These are phyloP conservation scores for Psittacula echo DNA, from an alignment of 2,797 vertebrate species.

Conservation along the genomic window DNA sequence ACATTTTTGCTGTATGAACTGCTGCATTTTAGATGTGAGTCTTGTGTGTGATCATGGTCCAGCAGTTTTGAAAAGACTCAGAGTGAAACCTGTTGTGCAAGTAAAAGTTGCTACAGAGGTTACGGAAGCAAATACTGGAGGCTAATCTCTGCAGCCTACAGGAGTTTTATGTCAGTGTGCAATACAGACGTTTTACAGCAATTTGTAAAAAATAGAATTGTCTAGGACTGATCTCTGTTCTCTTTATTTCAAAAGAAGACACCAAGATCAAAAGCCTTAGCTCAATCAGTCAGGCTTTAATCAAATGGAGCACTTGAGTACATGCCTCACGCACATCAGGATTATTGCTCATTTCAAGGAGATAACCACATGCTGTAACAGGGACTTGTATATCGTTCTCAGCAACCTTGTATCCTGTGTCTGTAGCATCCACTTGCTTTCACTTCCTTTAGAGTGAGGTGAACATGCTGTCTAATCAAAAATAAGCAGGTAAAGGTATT, in stretches of 20 bases:
- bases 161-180: neutral
- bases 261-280: conserved; percentile 38
- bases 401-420: neutral
- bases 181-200: accelerated
- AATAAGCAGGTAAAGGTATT: neutral
- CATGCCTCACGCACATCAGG: neutral
- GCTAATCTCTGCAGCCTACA: neutral
- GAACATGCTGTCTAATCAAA: neutral
- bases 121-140: neutral
- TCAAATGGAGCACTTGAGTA: conserved; percentile 40
- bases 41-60: neutral
- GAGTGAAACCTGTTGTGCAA: neutral
- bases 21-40: neutral
- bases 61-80: neutral
- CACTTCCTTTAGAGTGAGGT: neutral
- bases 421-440: neutral
- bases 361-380: conserved; percentile 18
- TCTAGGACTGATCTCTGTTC: neutral
- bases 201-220: neutral
- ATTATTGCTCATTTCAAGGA: conserved; percentile 53
- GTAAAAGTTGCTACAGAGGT: neutral
- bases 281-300: conserved; percentile 36
- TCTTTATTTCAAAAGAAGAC: neutral
- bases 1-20: neutral
- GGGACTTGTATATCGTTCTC: neutral